These are phyloP conservation scores for Smittia sp. DNA, from an alignment of 2,888 invertebrate genomes.

Conservation along the genomic window DNA sequence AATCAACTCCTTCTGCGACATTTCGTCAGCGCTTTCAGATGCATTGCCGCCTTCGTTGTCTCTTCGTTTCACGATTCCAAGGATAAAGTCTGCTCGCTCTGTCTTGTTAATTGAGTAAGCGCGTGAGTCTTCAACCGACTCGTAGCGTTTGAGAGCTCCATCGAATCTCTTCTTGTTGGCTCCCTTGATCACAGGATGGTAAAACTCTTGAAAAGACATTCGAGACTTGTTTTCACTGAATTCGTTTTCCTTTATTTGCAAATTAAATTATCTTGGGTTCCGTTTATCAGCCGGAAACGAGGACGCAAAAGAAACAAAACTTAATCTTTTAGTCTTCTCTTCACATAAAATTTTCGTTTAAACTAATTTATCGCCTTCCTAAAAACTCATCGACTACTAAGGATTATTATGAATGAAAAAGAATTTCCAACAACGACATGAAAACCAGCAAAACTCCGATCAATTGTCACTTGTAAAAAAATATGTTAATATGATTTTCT, in stretches of 20 bases:
- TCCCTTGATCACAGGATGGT: background rate
- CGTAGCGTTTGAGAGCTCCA: conserved; percentile 6
- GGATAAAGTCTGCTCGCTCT: background rate
- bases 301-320: conserved; percentile 24
- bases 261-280: conserved; percentile 10
- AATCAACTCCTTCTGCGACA: background rate
- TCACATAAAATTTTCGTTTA: conserved; percentile 23
- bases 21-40: background rate
- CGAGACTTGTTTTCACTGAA: background rate
- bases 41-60: background rate
- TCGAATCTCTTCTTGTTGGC: background rate
- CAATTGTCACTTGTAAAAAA: conserved; percentile 20
- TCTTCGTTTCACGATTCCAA: background rate
- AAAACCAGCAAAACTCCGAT: conserved; percentile 1
- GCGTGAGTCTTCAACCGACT: background rate
- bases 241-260: conserved; percentile 12
- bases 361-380: background rate
- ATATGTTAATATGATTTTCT: conserved; percentile 1
- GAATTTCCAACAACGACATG: background rate
- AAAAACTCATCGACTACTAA: conserved; percentile 10
- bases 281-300: conserved; percentile 26
- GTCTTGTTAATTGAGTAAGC: background rate
- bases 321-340: conserved; percentile 21
- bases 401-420: background rate
- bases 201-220: background rate